These are phyloP conservation scores for Ondatra zibethicus DNA, from an alignment of 2,113 vertebrate species.

Conservation along the genomic window DNA sequence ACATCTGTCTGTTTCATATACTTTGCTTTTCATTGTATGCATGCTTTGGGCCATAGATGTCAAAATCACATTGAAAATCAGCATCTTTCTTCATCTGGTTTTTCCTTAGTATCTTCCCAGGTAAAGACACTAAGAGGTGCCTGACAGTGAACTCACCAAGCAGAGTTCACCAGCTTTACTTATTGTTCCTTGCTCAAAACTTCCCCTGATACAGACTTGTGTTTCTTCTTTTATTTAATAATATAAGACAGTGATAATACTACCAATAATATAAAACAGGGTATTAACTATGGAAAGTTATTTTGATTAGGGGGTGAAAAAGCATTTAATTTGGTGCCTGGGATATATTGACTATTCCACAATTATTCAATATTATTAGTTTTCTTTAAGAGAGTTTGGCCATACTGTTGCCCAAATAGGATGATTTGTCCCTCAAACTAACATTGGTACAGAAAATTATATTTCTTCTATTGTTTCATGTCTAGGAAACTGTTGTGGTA, in stretches of 20 bases:
- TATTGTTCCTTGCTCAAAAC: not conserved
- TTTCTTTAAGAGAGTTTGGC: not conserved
- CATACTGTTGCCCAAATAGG: not conserved
- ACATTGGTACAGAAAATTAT: not conserved
- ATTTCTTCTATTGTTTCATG: not conserved
- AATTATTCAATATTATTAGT: not conserved
- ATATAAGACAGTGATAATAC: not conserved
- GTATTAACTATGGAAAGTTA: not conserved
- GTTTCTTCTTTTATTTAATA: not conserved
- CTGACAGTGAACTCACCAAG: too few relatives aligned
- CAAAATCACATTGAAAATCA: not conserved
- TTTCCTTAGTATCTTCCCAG: not conserved
- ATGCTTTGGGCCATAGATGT: not conserved
- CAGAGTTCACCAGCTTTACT: not conserved
- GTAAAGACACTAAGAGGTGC: not conserved
- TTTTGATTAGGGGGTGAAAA: not conserved
- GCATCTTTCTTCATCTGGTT: not conserved
- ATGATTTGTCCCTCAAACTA: not conserved
- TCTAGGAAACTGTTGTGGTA: not conserved
- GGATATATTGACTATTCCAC: not conserved
- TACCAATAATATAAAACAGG: not conserved
- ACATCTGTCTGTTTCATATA: not conserved
- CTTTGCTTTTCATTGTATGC: not conserved
- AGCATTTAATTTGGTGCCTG: not conserved
- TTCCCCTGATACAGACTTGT: not conserved